Evolutionary conservation across 1,140 invertebrate genomes (phyloP).

Genomic region (Sinonovacula constricta): DNA sequence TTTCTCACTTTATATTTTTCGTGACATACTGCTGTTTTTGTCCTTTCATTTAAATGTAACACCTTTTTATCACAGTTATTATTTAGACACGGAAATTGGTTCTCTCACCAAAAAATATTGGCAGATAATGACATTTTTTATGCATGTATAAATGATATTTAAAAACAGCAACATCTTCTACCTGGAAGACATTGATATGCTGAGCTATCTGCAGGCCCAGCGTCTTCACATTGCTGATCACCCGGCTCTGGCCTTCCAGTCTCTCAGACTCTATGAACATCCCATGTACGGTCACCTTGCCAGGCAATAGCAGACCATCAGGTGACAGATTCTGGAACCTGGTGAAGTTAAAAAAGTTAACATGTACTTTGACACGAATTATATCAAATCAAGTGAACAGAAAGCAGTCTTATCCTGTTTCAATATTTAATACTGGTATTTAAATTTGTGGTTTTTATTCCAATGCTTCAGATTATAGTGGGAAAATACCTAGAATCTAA

Average conservation of each 20-base stretch:
- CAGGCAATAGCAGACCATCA: conserved; percentile 78
- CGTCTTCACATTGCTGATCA: conserved; percentile 70
- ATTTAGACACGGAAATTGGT: not conserved
- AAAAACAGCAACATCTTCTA: conserved; percentile 66
- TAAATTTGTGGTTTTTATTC: no score
- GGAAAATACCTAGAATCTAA: no score
- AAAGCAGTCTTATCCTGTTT: no score
- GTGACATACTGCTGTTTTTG: no score
- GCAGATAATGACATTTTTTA: not conserved
- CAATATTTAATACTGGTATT: no score
- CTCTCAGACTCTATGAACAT: conserved; percentile 72
- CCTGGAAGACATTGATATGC: conserved; percentile 80
- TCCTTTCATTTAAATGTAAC: not conserved
- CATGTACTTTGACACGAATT: no score
- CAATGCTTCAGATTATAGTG: no score
- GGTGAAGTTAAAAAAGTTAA: no score
- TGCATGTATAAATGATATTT: not conserved
- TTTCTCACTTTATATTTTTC: no score
- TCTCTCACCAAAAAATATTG: not conserved
- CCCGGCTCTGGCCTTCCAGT: conserved; percentile 68
- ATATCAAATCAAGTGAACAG: no score
- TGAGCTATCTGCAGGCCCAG: conserved; percentile 78
- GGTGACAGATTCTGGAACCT: conserved; percentile 74
- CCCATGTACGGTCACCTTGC: conserved; percentile 72
- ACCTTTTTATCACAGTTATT: not conserved